Evolutionary conservation across 1,140 invertebrate genomes (phyloP).

Genomic region (Hermetia illucens): DNA sequence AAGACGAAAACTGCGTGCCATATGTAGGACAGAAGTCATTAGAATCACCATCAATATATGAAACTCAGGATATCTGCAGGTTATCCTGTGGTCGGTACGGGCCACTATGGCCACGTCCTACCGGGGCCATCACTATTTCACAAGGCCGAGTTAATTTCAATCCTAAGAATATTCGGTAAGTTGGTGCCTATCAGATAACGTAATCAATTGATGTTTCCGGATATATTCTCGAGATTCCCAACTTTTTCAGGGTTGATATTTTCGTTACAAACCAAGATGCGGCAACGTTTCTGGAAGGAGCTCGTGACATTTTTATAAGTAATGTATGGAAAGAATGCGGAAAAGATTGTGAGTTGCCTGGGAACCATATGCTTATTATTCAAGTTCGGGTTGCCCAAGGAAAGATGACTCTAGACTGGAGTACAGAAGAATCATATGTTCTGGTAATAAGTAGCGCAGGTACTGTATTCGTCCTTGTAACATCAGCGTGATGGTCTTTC

Average conservation of each 20-base stretch:
- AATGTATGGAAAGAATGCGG: conserved; percentile 41
- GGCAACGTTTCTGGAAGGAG: conserved; percentile 33
- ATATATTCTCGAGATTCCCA: conserved; percentile 2
- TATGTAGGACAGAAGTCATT: no score
- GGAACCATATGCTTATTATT: conserved; percentile 36
- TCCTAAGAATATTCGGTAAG: conserved; percentile 35
- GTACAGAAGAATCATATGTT: conserved; percentile 48
- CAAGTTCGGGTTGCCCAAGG: conserved; percentile 33
- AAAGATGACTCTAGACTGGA: conserved; percentile 38
- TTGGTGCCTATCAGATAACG: not conserved
- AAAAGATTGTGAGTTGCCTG: conserved; percentile 34
- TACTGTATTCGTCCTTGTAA: no score
- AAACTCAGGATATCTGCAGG: conserved; percentile 40
- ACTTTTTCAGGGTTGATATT: conserved; percentile 34
- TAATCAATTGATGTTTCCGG: conserved; percentile 3
- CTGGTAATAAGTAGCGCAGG: conserved; percentile 42
- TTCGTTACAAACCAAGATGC: conserved; percentile 31
- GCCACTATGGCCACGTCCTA: conserved; percentile 56
- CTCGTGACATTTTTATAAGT: conserved; percentile 35
- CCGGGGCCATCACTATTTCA: conserved; percentile 31
- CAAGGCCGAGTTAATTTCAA: conserved; percentile 36
- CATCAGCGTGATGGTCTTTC: conserved; percentile 1
- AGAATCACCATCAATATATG: no score
- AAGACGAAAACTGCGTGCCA: no score
- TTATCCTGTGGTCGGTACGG: conserved; percentile 50